These are phyloP conservation scores for Malurus elegans DNA, from an alignment of 2,113 vertebrate species.

Conservation along the genomic window DNA sequence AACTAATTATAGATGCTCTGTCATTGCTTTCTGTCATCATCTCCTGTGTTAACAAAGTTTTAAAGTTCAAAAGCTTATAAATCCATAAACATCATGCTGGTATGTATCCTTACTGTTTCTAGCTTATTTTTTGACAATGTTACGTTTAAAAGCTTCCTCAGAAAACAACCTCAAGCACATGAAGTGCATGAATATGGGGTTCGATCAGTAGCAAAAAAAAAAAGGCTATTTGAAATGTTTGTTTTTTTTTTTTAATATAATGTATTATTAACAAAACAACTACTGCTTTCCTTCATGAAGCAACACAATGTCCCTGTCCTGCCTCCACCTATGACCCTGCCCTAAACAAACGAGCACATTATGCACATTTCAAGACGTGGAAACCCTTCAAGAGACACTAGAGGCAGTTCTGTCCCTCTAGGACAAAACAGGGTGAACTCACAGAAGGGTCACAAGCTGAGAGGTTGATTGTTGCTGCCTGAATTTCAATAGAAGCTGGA, in stretches of 20 bases:
- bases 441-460: background rate
- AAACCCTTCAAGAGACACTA: background rate
- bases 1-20: background rate
- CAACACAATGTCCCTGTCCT: background rate
- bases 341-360: background rate
- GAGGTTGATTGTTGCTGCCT: background rate
- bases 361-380: background rate
- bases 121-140: background rate
- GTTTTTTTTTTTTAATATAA: background rate
- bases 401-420: background rate
- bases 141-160: background rate
- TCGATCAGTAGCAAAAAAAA: background rate
- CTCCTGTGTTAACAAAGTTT: background rate
- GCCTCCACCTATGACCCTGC: background rate
- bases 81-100: background rate
- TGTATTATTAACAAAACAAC: background rate
- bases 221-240: background rate
- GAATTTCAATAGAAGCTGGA: background rate
- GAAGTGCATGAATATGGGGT: background rate
- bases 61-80: background rate
- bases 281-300: background rate
- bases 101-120: background rate
- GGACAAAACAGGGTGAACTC: background rate
- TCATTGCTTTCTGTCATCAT: background rate
- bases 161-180: background rate